These are phyloP conservation scores for Aurelia sp. DNA, from an alignment of 30 jellyfish, hydroid and myxozoan genomes.

Conservation along the genomic window DNA sequence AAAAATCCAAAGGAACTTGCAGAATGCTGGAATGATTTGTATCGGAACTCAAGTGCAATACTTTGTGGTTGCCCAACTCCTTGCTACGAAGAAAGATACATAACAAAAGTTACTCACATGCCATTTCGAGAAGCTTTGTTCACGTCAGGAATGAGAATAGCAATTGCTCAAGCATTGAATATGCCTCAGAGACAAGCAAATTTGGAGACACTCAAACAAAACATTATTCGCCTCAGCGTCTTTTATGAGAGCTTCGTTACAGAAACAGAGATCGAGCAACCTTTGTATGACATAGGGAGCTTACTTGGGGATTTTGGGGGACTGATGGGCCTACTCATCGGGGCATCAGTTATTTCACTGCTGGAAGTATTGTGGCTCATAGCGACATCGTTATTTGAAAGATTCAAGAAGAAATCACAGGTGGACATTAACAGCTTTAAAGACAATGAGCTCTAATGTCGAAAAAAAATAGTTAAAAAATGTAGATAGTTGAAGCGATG, in stretches of 20 bases:
- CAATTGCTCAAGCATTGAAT: constrained; percentile 13
- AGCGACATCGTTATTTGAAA: too few relatives aligned
- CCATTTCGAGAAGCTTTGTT: constrained; percentile 19
- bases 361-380: constrained; percentile 10
- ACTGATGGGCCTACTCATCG: constrained; percentile 38
- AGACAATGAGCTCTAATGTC: too few relatives aligned
- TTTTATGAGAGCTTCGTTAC: constrained; percentile 13
- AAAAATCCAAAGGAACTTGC: too few relatives aligned
- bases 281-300: constrained; percentile 1
- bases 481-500: too few relatives aligned
- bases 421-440: too few relatives aligned
- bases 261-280: constrained; percentile 13
- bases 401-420: too few relatives aligned
- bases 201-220: constrained; percentile 20
- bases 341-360: constrained; percentile 32
- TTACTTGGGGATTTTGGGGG: constrained; percentile 56
- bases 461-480: too few relatives aligned
- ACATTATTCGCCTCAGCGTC: constrained; percentile 4
- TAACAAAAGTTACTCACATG: constrained; percentile 7
- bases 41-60: not conserved
- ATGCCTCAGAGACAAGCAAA: not conserved
- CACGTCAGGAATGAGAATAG: not conserved
- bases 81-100: constrained; percentile 20
- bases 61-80: constrained; percentile 41
- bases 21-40: too few relatives aligned